Evolutionary conservation across 2,797 vertebrate genomes (phyloP).

Genomic region (Melanotaenia boesemani): DNA sequence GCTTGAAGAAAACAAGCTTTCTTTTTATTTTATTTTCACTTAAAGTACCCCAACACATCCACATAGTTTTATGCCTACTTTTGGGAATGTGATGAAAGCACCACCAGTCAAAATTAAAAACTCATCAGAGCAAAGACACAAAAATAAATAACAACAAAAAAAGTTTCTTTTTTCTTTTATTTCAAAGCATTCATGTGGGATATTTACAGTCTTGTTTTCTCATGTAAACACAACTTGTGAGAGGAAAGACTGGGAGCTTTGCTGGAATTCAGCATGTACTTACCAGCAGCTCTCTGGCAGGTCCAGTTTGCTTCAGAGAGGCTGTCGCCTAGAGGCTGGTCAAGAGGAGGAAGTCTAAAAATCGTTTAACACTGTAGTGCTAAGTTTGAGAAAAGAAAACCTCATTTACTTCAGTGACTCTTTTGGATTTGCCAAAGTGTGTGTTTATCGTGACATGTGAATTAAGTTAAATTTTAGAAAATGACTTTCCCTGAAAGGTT

Average conservation of each 20-base stretch:
- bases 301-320: constrained; percentile 26
- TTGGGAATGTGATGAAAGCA: constrained; percentile 53
- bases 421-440: constrained; percentile 34
- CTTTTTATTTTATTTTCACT: constrained; percentile 36
- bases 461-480: constrained; percentile 51
- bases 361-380: constrained; percentile 66
- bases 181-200: constrained; percentile 76
- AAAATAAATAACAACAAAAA: constrained; percentile 3
- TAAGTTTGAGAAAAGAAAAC: constrained; percentile 72
- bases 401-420: constrained; percentile 72
- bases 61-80: constrained; percentile 38
- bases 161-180: constrained; percentile 33
- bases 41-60: constrained; percentile 32
- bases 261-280: constrained; percentile 80
- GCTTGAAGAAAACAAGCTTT: constrained; percentile 66
- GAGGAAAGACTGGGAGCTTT: constrained; percentile 59
- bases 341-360: constrained; percentile 57
- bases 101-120: constrained; percentile 38
- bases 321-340: constrained; percentile 45
- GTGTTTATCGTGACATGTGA: constrained; percentile 60
- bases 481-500: constrained; percentile 44
- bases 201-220: constrained; percentile 77
- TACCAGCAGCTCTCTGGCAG: constrained; percentile 54
- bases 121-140: constrained; percentile 56
- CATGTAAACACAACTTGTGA: constrained; percentile 77